Percentiles rank a stretch among this genome's conserved stretches.
Conservation (phyloP, 2,113 vertebrate genomes). For the Bostrychus sinensis region DNA sequence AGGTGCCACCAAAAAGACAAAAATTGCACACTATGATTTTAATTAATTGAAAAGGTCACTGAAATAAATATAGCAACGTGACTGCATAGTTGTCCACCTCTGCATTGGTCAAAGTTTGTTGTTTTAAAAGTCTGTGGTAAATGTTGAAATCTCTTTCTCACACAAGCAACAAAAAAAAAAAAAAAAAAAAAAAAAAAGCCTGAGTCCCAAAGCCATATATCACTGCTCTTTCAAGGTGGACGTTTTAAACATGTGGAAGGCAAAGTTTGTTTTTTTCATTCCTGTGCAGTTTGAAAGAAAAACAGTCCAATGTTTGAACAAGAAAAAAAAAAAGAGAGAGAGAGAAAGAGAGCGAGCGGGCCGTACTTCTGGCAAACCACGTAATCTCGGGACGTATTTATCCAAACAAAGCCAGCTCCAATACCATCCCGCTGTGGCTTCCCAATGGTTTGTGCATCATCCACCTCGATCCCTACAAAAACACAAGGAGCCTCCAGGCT, state of each 20-base stretch:
- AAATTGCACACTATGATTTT: too few species aligned
- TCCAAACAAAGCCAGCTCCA: slow-evolving; percentile 77
- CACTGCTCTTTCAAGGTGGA: slow-evolving; percentile 48
- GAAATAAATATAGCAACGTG: background rate
- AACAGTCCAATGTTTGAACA: slow-evolving; percentile 67
- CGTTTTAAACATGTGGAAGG: slow-evolving; percentile 65
- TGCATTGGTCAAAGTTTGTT: background rate
- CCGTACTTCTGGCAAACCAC: slow-evolving; percentile 72
- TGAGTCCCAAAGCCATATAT: slow-evolving; percentile 40
- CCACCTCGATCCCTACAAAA: slow-evolving; percentile 80
- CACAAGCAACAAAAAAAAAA: too few species aligned
- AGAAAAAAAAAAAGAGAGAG: slow-evolving; percentile 64
- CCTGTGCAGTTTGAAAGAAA: slow-evolving; percentile 58
- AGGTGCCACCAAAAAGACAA: too few species aligned
- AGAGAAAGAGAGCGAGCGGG: slow-evolving; percentile 25
- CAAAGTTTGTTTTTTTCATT: slow-evolving; percentile 55
- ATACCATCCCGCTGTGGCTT: slow-evolving; percentile 68
- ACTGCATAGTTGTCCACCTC: background rate
- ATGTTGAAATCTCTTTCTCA: slow-evolving; percentile 10
- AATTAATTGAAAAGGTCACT: background rate
- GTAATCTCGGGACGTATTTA: slow-evolving; percentile 73
- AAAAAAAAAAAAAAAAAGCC: too few species aligned
- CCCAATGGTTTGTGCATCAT: slow-evolving; percentile 77
- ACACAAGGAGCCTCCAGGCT: slow-evolving; percentile 73
- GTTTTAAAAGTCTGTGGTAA: slow-evolving; percentile 23